Percentiles rank a stretch among this genome's conserved stretches.
Conservation (phyloP, 2,888 invertebrate species). For the Barypeithes pellucidus region DNA sequence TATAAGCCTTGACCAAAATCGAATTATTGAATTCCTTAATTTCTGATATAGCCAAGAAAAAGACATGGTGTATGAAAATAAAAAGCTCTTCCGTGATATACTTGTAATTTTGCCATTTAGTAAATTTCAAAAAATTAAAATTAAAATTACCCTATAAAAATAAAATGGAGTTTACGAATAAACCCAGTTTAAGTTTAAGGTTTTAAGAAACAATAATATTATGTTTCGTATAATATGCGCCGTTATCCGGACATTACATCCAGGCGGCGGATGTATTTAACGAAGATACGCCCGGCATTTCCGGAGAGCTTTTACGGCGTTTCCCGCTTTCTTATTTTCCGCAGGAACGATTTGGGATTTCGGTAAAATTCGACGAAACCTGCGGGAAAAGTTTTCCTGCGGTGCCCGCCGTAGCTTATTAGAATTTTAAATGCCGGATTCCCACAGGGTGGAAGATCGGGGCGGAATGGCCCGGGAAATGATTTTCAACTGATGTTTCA, state of each 20-base stretch:
- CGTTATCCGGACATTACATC: conserved; percentile 65
- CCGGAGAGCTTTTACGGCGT: conserved; percentile 29
- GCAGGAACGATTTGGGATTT: conserved; percentile 32
- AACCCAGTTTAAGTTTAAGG: conserved; percentile 64
- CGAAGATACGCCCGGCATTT: conserved; percentile 41
- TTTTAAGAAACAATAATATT: conserved; percentile 71
- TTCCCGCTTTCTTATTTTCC: conserved; percentile 53
- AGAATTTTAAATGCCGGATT: conserved; percentile 30
- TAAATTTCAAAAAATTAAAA: not conserved
- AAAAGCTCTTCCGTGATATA: no score
- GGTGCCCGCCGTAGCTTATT: conserved; percentile 16
- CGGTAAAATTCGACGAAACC: conserved; percentile 16
- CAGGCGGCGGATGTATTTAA: conserved; percentile 64
- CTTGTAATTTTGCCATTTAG: no score
- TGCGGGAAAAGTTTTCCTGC: conserved; percentile 13
- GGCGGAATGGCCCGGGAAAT: not conserved
- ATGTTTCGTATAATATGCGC: conserved; percentile 70
- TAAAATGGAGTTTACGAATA: conserved; percentile 23
- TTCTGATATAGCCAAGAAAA: no score
- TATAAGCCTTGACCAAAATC: no score
- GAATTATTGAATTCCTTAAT: no score
- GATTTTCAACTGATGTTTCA: conserved; percentile 16
- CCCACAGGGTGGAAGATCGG: not conserved
- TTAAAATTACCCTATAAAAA: conserved; percentile 22
- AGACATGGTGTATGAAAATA: no score